Conservation (phyloP, 2,797 vertebrate species). For the Pristis pectinata region DNA sequence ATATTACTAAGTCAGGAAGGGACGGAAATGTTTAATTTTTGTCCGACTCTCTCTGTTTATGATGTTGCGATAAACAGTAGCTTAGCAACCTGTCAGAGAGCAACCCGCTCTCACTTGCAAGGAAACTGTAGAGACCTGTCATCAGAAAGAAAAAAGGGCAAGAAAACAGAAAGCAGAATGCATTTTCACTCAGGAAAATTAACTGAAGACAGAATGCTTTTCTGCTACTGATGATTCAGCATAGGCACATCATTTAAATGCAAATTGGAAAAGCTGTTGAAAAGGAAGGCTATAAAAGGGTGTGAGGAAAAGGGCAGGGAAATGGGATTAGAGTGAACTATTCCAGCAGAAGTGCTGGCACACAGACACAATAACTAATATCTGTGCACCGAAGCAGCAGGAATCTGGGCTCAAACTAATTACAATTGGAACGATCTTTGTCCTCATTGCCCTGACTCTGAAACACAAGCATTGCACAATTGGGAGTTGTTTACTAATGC, state of each 20-base stretch:
- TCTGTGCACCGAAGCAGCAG: not conserved
- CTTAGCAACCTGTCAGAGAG: not conserved
- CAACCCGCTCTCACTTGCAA: not conserved
- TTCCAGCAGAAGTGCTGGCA: not conserved
- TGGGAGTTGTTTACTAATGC: not conserved
- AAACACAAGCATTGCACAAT: not conserved
- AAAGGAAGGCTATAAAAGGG: not conserved
- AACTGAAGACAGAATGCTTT: not conserved
- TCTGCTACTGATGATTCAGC: not conserved
- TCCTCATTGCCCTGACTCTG: not conserved
- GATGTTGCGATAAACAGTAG: not conserved
- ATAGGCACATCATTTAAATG: not conserved
- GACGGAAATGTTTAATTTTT: not conserved
- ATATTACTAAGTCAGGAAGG: not conserved
- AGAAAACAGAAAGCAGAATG: not conserved
- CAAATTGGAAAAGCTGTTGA: not conserved
- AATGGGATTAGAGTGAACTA: not conserved
- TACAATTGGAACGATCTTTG: not conserved
- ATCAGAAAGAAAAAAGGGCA: not conserved
- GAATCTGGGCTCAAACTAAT: not conserved
- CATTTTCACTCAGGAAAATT: too few relatives aligned
- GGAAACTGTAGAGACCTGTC: not conserved
- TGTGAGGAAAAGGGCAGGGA: not conserved
- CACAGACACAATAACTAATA: not conserved
- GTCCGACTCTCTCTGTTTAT: not conserved